Evolutionary conservation across 1,140 invertebrate genomes (phyloP).

Genomic region (Acromyrmex heyeri): DNA sequence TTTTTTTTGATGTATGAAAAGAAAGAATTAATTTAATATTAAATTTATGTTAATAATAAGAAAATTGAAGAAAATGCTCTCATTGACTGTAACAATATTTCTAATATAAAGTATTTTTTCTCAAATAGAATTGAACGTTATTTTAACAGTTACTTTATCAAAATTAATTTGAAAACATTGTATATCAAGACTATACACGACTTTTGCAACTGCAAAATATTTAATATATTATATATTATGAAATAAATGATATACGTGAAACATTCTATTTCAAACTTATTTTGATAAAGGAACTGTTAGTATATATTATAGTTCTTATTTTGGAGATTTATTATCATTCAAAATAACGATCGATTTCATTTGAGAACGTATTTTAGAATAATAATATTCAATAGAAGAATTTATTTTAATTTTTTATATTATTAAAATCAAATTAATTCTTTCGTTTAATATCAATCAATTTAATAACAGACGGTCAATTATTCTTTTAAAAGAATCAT

Average conservation of each 20-base stretch:
- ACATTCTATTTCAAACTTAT: neutral
- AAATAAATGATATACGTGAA: neutral
- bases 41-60: too few species aligned
- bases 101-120: too few species aligned
- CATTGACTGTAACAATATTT: too few species aligned
- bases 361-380: neutral
- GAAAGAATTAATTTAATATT: too few species aligned
- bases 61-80: too few species aligned
- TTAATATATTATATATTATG: neutral
- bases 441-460: neutral
- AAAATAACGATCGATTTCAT: neutral
- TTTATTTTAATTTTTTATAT: neutral
- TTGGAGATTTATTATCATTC: neutral
- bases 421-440: neutral
- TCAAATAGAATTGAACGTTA: too few species aligned
- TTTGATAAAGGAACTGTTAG: neutral
- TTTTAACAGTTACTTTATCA: too few species aligned
- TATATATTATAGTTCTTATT: neutral
- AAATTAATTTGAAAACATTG: too few species aligned
- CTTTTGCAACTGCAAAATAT: neutral
- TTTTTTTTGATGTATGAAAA: too few species aligned
- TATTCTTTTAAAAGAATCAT: neutral
- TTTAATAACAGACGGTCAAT: neutral
- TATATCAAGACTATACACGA: too few species aligned
- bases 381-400: neutral